phyloP scores from a whole-genome alignment of 2,113 vertebrate genomes.

The Grallaria varia region DNA sequence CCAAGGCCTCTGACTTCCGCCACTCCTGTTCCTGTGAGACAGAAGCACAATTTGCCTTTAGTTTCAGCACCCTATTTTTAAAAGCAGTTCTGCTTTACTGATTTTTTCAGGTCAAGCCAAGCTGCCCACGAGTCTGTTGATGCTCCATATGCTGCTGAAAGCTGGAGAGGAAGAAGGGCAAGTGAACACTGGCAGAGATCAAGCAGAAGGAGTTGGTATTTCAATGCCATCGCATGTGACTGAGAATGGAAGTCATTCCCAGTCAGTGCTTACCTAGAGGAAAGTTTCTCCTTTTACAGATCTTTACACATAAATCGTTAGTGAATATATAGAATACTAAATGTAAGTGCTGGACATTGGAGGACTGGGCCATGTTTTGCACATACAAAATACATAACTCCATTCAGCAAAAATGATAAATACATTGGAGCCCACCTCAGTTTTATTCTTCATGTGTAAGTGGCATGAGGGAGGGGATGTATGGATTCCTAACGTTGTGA shows the following conservation, averaged over 20 bases:
- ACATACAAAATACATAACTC: not conserved
- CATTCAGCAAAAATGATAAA: not conserved
- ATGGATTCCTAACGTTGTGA: not conserved
- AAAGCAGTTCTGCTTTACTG: conserved; percentile 17
- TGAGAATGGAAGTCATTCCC: not conserved
- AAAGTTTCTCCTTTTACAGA: not conserved
- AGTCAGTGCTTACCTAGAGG: not conserved
- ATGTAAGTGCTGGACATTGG: not conserved
- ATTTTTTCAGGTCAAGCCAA: conserved; percentile 48
- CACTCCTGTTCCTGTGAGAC: not conserved
- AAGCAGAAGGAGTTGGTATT: not conserved
- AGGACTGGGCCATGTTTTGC: not conserved
- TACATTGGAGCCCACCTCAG: not conserved
- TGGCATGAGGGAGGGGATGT: not conserved
- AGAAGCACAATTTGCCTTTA: not conserved
- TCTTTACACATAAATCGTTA: not conserved
- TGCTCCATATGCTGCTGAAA: conserved; percentile 42
- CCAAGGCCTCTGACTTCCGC: not conserved
- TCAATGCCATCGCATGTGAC: not conserved
- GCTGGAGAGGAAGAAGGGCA: conserved; percentile 25
- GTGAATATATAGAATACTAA: not conserved
- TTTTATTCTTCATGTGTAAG: not conserved
- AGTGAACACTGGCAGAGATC: not conserved
- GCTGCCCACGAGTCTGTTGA: conserved; percentile 16
- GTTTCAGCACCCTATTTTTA: conserved; percentile 37